Evolutionary conservation across 2,113 vertebrate species (phyloP).

Genomic region (Poecile atricapillus): DNA sequence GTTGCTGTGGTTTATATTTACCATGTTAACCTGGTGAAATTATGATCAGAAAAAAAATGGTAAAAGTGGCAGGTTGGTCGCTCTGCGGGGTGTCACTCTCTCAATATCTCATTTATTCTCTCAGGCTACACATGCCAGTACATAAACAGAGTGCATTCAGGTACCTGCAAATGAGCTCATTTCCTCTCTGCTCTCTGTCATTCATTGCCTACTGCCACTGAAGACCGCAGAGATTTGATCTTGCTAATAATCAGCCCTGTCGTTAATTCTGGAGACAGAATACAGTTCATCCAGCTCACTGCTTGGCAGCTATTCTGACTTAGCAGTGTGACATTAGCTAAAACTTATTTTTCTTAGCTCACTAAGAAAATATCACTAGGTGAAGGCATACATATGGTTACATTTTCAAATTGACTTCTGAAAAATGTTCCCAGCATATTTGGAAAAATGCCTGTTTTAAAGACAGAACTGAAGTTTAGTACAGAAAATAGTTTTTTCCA

Average conservation of each 20-base stretch:
- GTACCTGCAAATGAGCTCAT: neutral
- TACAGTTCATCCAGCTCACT: neutral
- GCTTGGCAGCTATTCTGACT: slow-evolving; percentile 1
- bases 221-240: neutral
- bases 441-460: slow-evolving; percentile 29
- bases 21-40: neutral
- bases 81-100: neutral
- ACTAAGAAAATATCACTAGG: slow-evolving; percentile 12
- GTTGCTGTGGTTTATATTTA: neutral
- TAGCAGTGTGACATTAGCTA: neutral
- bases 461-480: neutral
- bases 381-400: slow-evolving; percentile 43
- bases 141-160: neutral
- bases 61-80: neutral
- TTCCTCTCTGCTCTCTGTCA: neutral
- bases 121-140: neutral
- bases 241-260: neutral
- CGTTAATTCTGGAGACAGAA: slow-evolving; percentile 1
- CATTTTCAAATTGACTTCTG: slow-evolving; percentile 16
- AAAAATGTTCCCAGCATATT: slow-evolving; percentile 1
- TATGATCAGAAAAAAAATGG: neutral
- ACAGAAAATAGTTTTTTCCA: neutral
- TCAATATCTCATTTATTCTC: neutral
- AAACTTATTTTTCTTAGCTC: slow-evolving; percentile 34
- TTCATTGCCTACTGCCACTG: neutral